Evolutionary conservation across 2,797 vertebrate genomes (phyloP), one percentile per base, ranked within the genome.

Genomic region (Tapera naevia): DNA sequence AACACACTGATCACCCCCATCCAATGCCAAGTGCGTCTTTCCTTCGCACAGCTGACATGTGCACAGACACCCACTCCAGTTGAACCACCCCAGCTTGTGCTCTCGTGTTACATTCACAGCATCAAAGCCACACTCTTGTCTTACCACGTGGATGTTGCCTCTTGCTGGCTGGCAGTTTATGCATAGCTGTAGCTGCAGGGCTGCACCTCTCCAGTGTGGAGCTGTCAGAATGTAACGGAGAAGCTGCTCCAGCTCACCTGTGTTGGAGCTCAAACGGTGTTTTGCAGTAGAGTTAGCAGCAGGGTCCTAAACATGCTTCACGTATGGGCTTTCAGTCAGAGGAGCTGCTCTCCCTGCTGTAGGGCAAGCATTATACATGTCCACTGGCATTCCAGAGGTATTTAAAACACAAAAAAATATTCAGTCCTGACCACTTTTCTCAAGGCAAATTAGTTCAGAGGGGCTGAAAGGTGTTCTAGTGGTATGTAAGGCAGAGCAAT

Each of bases 1-100:
- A 95, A 39, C 2, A 22, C 88, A 58, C 93, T 94, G 89, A 86
- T 90, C 93, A 91, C 86, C 82, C 79, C 89, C 75, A 84, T 97
- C 83, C 64, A 71, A 81, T 96, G 96, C 94, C 96, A 97, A 17
- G 92, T 93, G 61, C 27, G 57, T 80, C 88, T 96, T 94, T 88
- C 91, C 80, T 93, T 94, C 73, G 92, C 94, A 94, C 94, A 96
- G 94, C 94, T 97, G 96, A 94, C 93, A 94, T 93, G 94, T 95
- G 89, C 93, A 95, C 91, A 94, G 73, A 74, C 92, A 96, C 91
- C 94, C 70, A 94, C 96, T 91, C 86, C 89, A 96, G 91, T 92
- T 84, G 81, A 67, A 65, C 82, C 80, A 80, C 70, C 89, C 89
- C 93, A 94, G 91, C 90, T 94, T 86, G 90, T 94, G 67, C 71